A percentile compares a stretch with the other conserved stretches of the same genome.
Evolutionary conservation across 2,113 vertebrate genomes (phyloP).

Genomic region (Pipra filicauda): DNA sequence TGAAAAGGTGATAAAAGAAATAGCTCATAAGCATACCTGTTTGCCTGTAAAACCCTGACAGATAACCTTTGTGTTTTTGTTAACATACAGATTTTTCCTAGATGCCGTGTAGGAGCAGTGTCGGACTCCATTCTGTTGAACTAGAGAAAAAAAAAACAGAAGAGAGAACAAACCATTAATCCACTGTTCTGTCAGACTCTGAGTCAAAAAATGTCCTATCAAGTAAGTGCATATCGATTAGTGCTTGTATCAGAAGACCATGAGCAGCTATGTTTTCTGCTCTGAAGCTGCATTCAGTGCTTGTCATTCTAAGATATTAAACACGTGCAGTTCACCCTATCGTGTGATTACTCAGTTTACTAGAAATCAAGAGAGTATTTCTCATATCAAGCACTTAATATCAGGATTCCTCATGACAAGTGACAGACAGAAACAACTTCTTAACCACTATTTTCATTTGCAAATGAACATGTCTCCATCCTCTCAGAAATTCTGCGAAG

Average conservation of each 20-base stretch:
- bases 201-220: neutral
- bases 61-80: constrained; percentile 91
- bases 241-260: neutral
- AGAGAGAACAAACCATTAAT: neutral
- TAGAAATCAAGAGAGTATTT: neutral
- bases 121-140: constrained; percentile 89
- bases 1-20: neutral
- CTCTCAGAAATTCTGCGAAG: neutral
- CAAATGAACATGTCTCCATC: fast-evolving
- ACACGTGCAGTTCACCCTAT: neutral
- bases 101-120: constrained; percentile 84
- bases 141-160: constrained; percentile 67
- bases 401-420: neutral
- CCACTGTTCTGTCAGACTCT: neutral
- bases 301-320: neutral
- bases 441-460: neutral
- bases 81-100: constrained; percentile 89
- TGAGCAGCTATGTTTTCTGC: neutral
- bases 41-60: constrained; percentile 99
- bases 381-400: neutral
- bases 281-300: neutral
- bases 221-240: neutral
- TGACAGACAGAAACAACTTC: neutral
- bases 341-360: neutral
- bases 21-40: constrained; percentile 80